These are phyloP conservation scores for Capitulum mitella DNA, from an alignment of 2,888 invertebrate genomes.

Conservation along the genomic window DNA sequence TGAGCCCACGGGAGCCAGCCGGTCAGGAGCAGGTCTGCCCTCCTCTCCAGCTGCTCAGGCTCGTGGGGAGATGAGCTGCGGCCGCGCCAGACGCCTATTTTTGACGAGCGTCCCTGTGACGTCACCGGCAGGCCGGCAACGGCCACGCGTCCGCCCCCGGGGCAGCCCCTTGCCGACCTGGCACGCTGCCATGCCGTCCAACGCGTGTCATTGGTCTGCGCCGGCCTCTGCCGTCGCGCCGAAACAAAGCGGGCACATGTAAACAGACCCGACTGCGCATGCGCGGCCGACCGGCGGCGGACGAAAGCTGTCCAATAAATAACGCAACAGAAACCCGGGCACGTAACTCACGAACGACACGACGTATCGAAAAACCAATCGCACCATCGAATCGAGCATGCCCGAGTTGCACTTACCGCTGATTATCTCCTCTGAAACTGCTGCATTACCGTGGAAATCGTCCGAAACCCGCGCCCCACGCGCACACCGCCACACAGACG, in stretches of 20 bases:
- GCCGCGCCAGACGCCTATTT: background rate
- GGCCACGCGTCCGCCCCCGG: background rate
- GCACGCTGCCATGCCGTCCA: background rate
- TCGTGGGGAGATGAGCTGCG: too few relatives aligned
- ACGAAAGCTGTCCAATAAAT: background rate
- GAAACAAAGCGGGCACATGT: slow-evolving; percentile 21
- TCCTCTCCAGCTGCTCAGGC: too few relatives aligned
- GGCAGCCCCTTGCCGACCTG: background rate
- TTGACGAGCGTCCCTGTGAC: background rate
- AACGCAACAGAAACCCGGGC: background rate
- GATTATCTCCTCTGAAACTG: background rate
- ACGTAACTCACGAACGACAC: background rate
- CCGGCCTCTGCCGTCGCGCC: background rate
- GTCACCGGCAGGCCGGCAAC: background rate
- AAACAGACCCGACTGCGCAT: slow-evolving; percentile 9
- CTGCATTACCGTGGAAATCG: background rate
- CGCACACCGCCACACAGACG: background rate
- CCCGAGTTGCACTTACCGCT: background rate
- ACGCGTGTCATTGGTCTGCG: background rate
- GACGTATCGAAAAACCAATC: background rate
- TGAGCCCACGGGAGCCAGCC: too few relatives aligned
- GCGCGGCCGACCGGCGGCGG: background rate
- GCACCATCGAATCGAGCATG: background rate
- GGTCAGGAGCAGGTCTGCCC: too few relatives aligned
- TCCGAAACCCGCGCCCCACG: background rate